phyloP scores from a whole-genome alignment of 2,113 vertebrate genomes.

The Columbina picui region DNA sequence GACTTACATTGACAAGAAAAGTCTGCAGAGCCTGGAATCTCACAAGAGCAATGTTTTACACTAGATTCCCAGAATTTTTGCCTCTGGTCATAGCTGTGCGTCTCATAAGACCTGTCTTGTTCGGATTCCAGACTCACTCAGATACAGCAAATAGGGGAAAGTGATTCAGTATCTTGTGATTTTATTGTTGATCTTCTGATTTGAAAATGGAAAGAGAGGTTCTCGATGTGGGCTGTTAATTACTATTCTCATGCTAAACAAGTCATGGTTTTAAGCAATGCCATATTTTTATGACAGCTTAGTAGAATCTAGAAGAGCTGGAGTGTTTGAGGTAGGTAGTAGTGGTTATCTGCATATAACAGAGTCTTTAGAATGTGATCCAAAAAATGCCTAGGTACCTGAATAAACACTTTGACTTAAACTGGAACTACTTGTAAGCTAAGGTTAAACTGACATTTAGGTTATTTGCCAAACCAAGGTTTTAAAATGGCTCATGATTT shows the following conservation, averaged over 20 bases:
- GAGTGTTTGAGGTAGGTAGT: not conserved
- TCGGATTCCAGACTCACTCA: not conserved
- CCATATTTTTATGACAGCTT: not conserved
- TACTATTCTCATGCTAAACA: not conserved
- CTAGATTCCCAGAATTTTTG: slow-evolving; percentile 23
- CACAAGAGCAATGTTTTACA: slow-evolving; percentile 9
- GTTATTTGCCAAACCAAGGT: not conserved
- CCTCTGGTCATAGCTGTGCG: slow-evolving; percentile 31
- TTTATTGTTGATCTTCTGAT: not conserved
- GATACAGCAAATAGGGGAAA: not conserved
- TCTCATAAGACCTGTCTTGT: not conserved
- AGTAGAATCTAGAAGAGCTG: not conserved
- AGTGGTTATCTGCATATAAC: not conserved
- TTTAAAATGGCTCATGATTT: not conserved
- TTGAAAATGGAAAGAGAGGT: not conserved
- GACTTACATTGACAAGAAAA: not conserved
- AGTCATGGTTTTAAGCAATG: not conserved
- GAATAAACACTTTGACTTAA: not conserved
- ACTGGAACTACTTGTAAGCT: not conserved
- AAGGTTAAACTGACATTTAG: rapidly evolving
- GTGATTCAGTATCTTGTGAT: not conserved
- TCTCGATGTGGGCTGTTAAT: not conserved
- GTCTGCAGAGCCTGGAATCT: not conserved
- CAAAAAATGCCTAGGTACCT: not conserved
- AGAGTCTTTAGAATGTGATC: not conserved